These are phyloP conservation scores for Molossus molossus DNA, from an alignment of 2,797 vertebrate species.

Conservation along the genomic window DNA sequence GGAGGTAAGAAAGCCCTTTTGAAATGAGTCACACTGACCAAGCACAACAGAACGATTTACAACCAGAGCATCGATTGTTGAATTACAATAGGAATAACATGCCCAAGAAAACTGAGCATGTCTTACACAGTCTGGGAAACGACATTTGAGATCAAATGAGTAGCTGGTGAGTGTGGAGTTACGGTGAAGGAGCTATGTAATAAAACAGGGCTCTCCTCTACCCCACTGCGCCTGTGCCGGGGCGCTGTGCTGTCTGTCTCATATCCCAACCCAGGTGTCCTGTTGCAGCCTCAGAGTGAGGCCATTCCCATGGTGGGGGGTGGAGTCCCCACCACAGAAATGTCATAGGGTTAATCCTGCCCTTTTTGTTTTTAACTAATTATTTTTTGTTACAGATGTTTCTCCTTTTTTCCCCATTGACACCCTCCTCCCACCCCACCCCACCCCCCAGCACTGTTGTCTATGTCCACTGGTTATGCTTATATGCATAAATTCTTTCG, in stretches of 20 bases:
- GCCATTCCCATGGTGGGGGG: not conserved
- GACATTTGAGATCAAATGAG: slow-evolving; percentile 30
- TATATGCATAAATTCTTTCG: no score
- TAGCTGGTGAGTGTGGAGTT: not conserved
- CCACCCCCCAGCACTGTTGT: no score
- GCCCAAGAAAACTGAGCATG: not conserved
- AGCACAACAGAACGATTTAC: not conserved
- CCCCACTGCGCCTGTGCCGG: no score
- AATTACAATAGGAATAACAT: slow-evolving; percentile 52
- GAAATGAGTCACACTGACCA: not conserved
- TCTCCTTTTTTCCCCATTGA: no score
- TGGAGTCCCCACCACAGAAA: not conserved
- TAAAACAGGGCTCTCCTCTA: not conserved
- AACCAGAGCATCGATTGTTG: not conserved
- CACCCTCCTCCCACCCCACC: no score
- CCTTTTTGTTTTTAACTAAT: not conserved
- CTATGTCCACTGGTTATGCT: no score
- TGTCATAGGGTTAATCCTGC: not conserved
- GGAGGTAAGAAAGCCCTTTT: not conserved
- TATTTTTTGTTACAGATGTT: no score
- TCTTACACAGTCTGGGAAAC: not conserved
- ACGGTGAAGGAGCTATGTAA: not conserved
- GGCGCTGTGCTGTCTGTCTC: not conserved
- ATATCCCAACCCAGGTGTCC: not conserved
- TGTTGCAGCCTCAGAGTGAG: not conserved